Base-by-base conservation (phyloP, 2,797 vertebrate species). In the Leucoraja ocellata region DNA sequence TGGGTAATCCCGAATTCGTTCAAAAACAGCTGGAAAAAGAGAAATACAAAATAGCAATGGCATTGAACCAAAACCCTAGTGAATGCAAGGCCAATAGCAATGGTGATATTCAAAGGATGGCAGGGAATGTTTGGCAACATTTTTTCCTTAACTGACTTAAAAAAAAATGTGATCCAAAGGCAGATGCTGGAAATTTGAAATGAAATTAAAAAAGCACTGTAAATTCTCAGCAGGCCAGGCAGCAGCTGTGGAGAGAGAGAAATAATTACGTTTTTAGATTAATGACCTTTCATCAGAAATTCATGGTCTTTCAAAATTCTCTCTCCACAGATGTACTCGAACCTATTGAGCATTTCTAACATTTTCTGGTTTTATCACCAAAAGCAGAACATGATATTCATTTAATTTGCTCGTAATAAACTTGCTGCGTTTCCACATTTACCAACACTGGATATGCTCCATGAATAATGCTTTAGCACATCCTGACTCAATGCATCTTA, bases 1-100 rank as follows among this genome's bases (percentile, higher is more conserved):
- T 65, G 94, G 93, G 93, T 93, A 94, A 84, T 94, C 93, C 10
- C n/a, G 39, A 71, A 94, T 94, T 93, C 74, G 93, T 93, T 95
- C 93, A 13, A 95, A 25, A 74, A 86, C 92, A 2, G 93, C 94
- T 95, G 5, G 18, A 95, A 71, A 86, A 28, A 83, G 18, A 83
- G 5, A 54, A 7, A 65, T 93, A 23, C 93, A 25, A 25, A 32
- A 16, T 63, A 65, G n/a, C 1, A 16, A 18, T 8, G 14, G 32
- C 61, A 32, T 88, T 88, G 32, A 65, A 14, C 13, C 7, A 61
- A n/a, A 63, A n/a, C 61, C 7, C 11, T 63, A 6, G 28, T 63
- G 58, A 32, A 65, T 88, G 84, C 4, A 91, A 91, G 7, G 39
- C 39, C 39, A 91, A 25, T 23, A 79, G 32, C 21, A 6, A n/a